phyloP scores from a whole-genome alignment of 92 coral and sea anemone genomes.

The Palythoa grandiflora region DNA sequence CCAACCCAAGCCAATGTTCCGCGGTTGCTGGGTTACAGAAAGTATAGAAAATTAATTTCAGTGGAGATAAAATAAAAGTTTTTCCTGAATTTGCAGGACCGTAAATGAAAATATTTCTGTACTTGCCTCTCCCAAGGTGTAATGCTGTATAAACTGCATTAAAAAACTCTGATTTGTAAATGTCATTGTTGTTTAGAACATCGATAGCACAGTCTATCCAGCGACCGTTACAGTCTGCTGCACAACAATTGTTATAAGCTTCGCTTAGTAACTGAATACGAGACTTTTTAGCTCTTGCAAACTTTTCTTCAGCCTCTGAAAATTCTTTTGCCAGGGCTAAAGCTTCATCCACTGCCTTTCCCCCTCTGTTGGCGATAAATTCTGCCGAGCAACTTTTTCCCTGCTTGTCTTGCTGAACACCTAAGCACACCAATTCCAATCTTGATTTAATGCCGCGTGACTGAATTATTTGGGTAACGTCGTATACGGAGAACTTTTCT shows the following conservation, averaged over 20 bases:
- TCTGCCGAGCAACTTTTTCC: constrained; percentile 44
- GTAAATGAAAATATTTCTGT: background rate
- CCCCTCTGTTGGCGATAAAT: constrained; percentile 54
- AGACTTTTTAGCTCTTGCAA: constrained; percentile 25
- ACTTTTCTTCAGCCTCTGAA: constrained; percentile 23
- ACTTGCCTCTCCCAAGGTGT: constrained; percentile 5
- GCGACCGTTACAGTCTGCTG: constrained; percentile 6
- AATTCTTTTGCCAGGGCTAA: constrained; percentile 5
- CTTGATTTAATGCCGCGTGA: constrained; percentile 28
- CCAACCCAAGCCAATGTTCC: no score
- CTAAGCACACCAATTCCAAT: constrained; percentile 21
- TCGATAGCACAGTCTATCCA: constrained; percentile 11
- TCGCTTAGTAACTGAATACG: constrained; percentile 30
- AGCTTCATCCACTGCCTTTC: constrained; percentile 52
- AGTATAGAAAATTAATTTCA: no score
- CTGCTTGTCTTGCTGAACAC: constrained; percentile 34
- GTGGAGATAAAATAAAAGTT: no score
- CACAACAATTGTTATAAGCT: background rate
- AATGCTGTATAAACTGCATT: constrained; percentile 4
- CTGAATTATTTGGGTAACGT: constrained; percentile 34
- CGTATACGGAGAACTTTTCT: constrained; percentile 15
- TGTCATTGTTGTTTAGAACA: background rate
- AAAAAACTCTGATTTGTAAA: constrained; percentile 4
- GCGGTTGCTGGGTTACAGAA: no score
- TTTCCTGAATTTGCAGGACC: no score